phyloP scores from a whole-genome alignment of 1,140 invertebrate genomes.

The Drosophila subpulchrella region DNA sequence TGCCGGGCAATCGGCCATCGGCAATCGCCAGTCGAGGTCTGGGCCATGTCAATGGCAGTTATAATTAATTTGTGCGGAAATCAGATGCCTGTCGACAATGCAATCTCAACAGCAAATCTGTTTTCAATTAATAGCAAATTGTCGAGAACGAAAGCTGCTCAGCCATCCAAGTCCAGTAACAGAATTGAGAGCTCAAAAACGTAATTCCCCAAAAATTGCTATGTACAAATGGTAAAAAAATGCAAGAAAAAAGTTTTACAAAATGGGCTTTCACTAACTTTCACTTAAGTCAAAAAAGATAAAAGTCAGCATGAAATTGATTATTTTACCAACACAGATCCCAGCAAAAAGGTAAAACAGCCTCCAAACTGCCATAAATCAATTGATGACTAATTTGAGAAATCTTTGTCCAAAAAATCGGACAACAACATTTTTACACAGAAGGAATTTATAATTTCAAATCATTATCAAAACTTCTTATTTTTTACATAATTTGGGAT shows the following conservation, averaged over 20 bases:
- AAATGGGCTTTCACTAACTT: not conserved
- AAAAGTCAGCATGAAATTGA: slow-evolving; percentile 12
- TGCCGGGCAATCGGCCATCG: slow-evolving; percentile 8
- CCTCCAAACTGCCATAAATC: slow-evolving; percentile 34
- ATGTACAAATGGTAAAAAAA: not conserved
- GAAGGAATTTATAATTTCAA: too few species aligned
- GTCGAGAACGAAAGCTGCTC: slow-evolving; percentile 64
- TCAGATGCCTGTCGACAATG: slow-evolving; percentile 79
- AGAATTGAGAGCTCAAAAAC: slow-evolving; percentile 13
- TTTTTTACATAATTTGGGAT: too few species aligned
- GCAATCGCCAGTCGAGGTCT: slow-evolving; percentile 16
- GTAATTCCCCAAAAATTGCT: slow-evolving; percentile 27
- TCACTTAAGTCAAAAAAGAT: not conserved
- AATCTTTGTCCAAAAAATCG: slow-evolving; percentile 3
- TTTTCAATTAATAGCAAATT: slow-evolving; percentile 83
- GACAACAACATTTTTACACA: too few species aligned
- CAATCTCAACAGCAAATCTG: slow-evolving; percentile 77
- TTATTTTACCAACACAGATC: not conserved
- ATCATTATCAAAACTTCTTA: too few species aligned
- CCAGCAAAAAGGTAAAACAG: not conserved
- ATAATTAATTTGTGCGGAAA: slow-evolving; percentile 82
- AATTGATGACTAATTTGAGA: slow-evolving; percentile 23
- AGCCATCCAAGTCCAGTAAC: slow-evolving; percentile 11
- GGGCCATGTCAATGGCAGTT: slow-evolving; percentile 65
- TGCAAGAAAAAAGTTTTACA: not conserved